phyloP scores from a whole-genome alignment of 2,888 invertebrate species.

The Podotricha telesiphe region DNA sequence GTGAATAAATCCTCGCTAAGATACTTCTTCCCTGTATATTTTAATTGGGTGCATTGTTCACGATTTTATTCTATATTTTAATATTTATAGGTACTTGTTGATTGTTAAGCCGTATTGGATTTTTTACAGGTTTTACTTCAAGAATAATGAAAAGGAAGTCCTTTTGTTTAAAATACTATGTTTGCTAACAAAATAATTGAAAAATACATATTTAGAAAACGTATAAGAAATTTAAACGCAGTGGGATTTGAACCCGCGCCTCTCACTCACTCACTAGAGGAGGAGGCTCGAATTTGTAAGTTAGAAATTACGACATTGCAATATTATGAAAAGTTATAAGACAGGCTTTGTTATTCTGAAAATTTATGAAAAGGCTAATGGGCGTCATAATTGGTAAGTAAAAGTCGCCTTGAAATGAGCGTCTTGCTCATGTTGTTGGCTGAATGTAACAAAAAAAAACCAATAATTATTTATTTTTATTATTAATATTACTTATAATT shows the following conservation, averaged over 20 bases:
- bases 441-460: neutral
- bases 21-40: neutral
- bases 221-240: too few species aligned
- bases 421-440: neutral
- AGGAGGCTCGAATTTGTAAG: too few species aligned
- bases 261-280: too few species aligned
- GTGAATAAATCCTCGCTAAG: slow-evolving; percentile 13
- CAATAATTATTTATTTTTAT: neutral
- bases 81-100: neutral
- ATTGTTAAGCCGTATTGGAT: neutral
- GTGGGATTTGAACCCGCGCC: too few species aligned
- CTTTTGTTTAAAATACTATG: neutral
- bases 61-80: neutral
- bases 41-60: slow-evolving; percentile 11
- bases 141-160: neutral
- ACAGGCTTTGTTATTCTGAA: neutral
- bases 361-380: neutral
- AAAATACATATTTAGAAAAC: too few species aligned
- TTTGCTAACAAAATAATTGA: neutral
- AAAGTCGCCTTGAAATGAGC: neutral
- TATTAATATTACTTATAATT: too few species aligned
- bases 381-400: neutral
- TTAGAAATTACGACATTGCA: too few species aligned
- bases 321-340: too few species aligned
- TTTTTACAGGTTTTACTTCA: neutral